These are phyloP conservation scores for Hypanus sabinus DNA, from an alignment of 2,113 vertebrate species.

Conservation along the genomic window DNA sequence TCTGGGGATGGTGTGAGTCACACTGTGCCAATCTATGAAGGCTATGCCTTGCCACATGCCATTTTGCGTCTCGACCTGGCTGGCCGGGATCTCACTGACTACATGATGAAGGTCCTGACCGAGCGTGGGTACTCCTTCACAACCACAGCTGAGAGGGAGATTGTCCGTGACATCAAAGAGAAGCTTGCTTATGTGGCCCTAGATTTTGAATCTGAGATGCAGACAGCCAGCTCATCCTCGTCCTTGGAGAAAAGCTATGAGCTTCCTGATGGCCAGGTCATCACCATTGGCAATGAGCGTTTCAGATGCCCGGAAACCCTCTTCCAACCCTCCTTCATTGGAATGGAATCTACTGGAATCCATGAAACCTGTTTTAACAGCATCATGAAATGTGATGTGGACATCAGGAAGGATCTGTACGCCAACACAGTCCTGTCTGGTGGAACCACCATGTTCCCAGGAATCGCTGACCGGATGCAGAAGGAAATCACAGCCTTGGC, in stretches of 20 bases:
- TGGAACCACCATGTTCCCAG: constrained; percentile 10
- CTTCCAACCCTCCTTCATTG: constrained; percentile 12
- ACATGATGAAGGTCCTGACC: constrained; percentile 58
- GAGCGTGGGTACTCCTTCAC: constrained; percentile 39
- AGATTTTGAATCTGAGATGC: constrained; percentile 63
- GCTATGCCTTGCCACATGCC: constrained; percentile 12
- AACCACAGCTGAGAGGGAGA: constrained; percentile 38
- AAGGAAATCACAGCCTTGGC: constrained; percentile 29
- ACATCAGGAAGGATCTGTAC: constrained; percentile 19
- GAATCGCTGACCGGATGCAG: constrained; percentile 26
- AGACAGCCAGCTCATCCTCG: constrained; percentile 40
- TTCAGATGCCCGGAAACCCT: not conserved
- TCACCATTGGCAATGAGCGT: constrained; percentile 17
- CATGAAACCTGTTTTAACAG: constrained; percentile 45
- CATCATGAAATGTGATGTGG: constrained; percentile 23
- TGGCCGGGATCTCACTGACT: constrained; percentile 54
- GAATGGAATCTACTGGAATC: constrained; percentile 53
- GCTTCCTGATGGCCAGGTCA: constrained; percentile 16
- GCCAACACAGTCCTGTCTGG: constrained; percentile 7
- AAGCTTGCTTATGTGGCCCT: constrained; percentile 41
- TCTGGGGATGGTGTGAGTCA: constrained; percentile 40
- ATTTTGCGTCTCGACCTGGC: not conserved
- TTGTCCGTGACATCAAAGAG: constrained; percentile 38
- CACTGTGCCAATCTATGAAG: not conserved
- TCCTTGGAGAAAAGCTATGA: constrained; percentile 13